Conservation (phyloP, 2,113 vertebrate species). For the Microcebus jonahi region DNA sequence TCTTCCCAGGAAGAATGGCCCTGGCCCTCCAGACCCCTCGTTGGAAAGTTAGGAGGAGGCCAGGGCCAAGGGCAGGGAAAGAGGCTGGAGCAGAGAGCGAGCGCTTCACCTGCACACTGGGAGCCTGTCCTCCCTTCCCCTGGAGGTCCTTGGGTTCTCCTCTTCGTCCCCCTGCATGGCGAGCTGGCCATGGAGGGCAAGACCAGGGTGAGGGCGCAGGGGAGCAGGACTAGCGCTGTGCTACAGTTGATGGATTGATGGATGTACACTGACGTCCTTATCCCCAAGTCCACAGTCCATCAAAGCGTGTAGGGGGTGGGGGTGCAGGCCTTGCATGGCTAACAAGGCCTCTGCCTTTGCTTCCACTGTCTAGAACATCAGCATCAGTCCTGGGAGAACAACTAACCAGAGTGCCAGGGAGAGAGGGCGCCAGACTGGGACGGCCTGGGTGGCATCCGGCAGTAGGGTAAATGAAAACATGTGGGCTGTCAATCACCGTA, state of each 20-base stretch:
- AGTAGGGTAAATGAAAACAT: rapidly evolving
- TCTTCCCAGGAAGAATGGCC: neutral
- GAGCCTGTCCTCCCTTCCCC: too few relatives aligned
- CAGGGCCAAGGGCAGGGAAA: neutral
- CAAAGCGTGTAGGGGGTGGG: neutral
- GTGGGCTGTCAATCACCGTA: rapidly evolving
- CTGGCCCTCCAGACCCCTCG: rapidly evolving
- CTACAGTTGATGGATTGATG: too few relatives aligned
- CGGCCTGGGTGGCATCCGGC: rapidly evolving
- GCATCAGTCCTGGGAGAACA: neutral
- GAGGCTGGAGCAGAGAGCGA: neutral
- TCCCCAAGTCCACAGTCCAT: neutral
- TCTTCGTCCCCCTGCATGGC: neutral
- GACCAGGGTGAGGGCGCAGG: neutral
- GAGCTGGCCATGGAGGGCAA: neutral
- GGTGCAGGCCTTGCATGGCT: neutral
- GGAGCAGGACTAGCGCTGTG: neutral
- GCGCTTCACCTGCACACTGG: rapidly evolving
- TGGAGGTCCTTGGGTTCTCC: neutral
- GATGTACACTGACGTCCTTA: too few relatives aligned
- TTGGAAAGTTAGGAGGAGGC: neutral
- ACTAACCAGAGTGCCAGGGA: rapidly evolving
- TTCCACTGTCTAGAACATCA: rapidly evolving
- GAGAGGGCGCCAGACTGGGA: rapidly evolving
- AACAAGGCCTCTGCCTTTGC: neutral